These are phyloP conservation scores for Ia io DNA, from an alignment of 2,113 vertebrate species.

Conservation along the genomic window DNA sequence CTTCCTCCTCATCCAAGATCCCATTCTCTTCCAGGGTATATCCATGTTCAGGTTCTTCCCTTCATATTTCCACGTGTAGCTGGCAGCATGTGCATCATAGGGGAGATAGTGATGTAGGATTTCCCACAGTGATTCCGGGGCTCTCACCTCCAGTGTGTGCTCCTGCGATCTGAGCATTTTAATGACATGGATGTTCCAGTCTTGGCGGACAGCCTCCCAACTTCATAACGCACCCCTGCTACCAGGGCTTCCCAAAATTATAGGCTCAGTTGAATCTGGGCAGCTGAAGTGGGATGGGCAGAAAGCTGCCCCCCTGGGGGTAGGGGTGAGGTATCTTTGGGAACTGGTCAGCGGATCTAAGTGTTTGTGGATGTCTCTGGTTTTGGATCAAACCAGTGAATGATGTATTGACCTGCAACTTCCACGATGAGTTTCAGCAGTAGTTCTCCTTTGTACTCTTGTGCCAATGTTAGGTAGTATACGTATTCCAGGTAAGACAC, in stretches of 20 bases:
- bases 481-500: slow-evolving; percentile 89
- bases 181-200: slow-evolving; percentile 88
- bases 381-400: slow-evolving; percentile 90
- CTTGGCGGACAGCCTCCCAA: slow-evolving; percentile 85
- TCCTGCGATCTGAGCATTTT: slow-evolving; percentile 91
- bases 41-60: slow-evolving; percentile 85
- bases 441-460: slow-evolving; percentile 81
- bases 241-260: slow-evolving; percentile 87
- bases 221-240: slow-evolving; percentile 84
- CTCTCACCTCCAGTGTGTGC: slow-evolving; percentile 86
- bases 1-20: slow-evolving; percentile 83
- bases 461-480: slow-evolving; percentile 85
- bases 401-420: slow-evolving; percentile 89
- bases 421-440: slow-evolving; percentile 89
- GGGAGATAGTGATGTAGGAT: slow-evolving; percentile 87
- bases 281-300: slow-evolving; percentile 86
- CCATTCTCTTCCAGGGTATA: slow-evolving; percentile 86
- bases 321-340: slow-evolving; percentile 86
- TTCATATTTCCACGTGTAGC: slow-evolving; percentile 91
- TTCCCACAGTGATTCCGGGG: slow-evolving; percentile 88
- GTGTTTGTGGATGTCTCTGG: slow-evolving; percentile 84
- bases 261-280: slow-evolving; percentile 89
- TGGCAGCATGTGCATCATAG: slow-evolving; percentile 88
- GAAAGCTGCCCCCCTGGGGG: slow-evolving; percentile 82
- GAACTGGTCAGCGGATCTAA: slow-evolving; percentile 86